A percentile compares a stretch with the other conserved stretches of the same genome.
These are phyloP conservation scores for Pecten maximus DNA, from an alignment of 2,888 invertebrate genomes.

Conservation along the genomic window DNA sequence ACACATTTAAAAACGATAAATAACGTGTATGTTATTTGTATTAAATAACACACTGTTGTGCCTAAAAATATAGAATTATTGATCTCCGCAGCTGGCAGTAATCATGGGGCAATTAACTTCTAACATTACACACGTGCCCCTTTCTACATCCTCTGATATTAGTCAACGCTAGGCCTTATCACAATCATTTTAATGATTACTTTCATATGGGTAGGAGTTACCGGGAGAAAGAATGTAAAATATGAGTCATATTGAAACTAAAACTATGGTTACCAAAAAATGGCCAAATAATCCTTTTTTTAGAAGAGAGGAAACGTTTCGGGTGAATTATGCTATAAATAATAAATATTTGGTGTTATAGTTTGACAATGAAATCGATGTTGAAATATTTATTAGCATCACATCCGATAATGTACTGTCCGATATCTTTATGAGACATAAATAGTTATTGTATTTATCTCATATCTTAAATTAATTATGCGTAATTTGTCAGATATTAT, in stretches of 20 bases:
- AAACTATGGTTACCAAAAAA: background rate
- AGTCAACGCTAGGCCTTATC: background rate
- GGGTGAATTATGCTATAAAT: background rate
- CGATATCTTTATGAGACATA: background rate
- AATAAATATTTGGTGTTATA: background rate
- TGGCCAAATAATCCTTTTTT: background rate
- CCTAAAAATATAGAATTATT: background rate
- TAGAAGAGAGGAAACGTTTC: background rate
- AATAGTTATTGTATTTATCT: background rate
- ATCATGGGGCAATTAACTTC: background rate
- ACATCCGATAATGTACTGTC: background rate
- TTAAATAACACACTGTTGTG: too few species aligned
- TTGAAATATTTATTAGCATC: background rate
- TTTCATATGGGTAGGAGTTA: background rate
- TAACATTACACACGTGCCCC: background rate
- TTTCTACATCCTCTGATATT: background rate
- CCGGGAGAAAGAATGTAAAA: background rate
- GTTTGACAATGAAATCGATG: background rate
- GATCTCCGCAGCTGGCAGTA: background rate
- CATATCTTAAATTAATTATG: background rate
- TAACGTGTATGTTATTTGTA: too few species aligned
- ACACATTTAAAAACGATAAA: too few species aligned
- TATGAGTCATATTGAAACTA: background rate
- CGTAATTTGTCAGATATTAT: background rate
- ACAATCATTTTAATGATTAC: background rate